Base-by-base conservation (phyloP, 2,888 invertebrate genomes). In the Beris morrisii region DNA sequence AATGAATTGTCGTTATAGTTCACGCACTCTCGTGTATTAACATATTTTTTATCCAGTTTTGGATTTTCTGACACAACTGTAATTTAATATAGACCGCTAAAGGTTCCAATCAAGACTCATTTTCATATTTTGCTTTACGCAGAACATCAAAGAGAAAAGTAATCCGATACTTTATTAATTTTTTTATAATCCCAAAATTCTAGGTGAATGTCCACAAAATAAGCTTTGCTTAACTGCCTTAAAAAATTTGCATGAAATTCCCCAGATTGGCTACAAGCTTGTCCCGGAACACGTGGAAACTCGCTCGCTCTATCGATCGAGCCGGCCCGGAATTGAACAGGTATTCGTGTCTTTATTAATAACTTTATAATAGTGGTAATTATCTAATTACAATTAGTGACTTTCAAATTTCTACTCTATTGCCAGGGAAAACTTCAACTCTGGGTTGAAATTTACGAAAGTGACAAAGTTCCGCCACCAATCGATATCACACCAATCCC, bases 221-320 rank as follows among this genome's bases (percentile, higher is more conserved):
- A 85, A 87, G 28, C 82, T 95, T 67, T 92, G 94, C 53, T 80
- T 96, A 65, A 84, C 84, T 63, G 88, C 89, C 0, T 83, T 97
- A 63, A 88, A 88, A 70, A 84, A 86, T 65, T 88, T 95, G 88
- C 82, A 89, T 3, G 87, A 89, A 67, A 82, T 95, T 67, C 91
- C 93, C 0, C 80, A 89, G 63, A 87, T 91, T 72, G 95, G 94
- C 0, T 88, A 87, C 72, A 81, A 83, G 61, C 79, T 97, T 45
- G 92, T 97, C 0, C 93, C 93, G 0, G 95, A 97, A 77, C 95
- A 97, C 78, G 89, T 97, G 5, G 97, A 97, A 79, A 91, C 92
- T 0, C 84, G 97, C 64, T 85, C 90, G 0, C 83, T 97, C 12
- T 91, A 86, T 75, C 86, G 90, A 73, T 84, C 87, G 0, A 84